Evolutionary conservation across 2,797 vertebrate species (phyloP).

Genomic region (Notolabrus celidotus): DNA sequence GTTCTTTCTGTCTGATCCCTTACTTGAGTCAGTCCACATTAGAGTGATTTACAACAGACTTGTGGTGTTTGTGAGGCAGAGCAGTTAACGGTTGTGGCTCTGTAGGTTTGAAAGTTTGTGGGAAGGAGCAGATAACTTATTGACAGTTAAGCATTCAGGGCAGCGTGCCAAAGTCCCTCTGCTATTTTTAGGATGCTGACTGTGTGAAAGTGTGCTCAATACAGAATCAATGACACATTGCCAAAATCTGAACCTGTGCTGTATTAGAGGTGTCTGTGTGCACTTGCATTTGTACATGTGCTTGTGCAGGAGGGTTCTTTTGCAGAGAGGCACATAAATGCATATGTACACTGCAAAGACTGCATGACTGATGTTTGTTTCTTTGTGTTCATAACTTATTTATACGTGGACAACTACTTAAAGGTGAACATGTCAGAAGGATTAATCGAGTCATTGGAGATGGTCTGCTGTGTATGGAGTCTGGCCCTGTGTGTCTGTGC

Average conservation of each 20-base stretch:
- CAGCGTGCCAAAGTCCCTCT: conserved; percentile 79
- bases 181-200: conserved; percentile 86
- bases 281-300: conserved; percentile 39
- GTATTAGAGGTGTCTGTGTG: conserved; percentile 59
- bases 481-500: conserved; percentile 20
- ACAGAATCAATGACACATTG: conserved; percentile 74
- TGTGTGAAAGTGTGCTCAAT: conserved; percentile 83
- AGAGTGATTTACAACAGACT: conserved; percentile 38
- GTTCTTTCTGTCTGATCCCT: background rate
- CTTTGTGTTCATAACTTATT: conserved; percentile 12
- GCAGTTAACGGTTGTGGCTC: conserved; percentile 43
- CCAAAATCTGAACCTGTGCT: conserved; percentile 78
- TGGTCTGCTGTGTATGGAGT: conserved; percentile 18
- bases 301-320: conserved; percentile 31
- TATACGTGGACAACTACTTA: no score
- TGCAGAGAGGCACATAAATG: conserved; percentile 22
- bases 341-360: conserved; percentile 12
- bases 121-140: conserved; percentile 72
- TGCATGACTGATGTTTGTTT: background rate
- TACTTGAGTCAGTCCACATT: background rate
- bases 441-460: conserved; percentile 46
- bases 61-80: conserved; percentile 10
- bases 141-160: conserved; percentile 80
- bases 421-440: conserved; percentile 28
- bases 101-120: conserved; percentile 55